phyloP scores from a whole-genome alignment of 2,888 invertebrate genomes.

The Lordiphosa andalusiaca region DNA sequence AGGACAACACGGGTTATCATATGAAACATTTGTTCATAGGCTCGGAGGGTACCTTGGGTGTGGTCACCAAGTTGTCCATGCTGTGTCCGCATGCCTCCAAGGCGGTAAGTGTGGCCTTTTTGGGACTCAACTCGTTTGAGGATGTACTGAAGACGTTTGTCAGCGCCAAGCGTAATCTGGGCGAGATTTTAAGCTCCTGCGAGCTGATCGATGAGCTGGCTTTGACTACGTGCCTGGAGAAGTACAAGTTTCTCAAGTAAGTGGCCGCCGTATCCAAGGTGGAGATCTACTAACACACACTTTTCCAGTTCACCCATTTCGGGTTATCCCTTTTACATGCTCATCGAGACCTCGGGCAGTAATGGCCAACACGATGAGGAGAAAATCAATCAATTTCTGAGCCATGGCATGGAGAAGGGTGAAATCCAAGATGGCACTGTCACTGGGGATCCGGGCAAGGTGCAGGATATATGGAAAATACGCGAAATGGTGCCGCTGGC shows the following conservation, averaged over 20 bases:
- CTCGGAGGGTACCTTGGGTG: constrained; percentile 97
- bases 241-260: constrained; percentile 82
- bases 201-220: constrained; percentile 94
- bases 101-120: constrained; percentile 91
- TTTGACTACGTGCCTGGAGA: constrained; percentile 84
- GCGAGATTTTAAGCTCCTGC: constrained; percentile 96
- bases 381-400: constrained; percentile 90
- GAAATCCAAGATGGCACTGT: constrained; percentile 91
- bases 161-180: constrained; percentile 85
- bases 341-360: constrained; percentile 94
- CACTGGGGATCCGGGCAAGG: constrained; percentile 90
- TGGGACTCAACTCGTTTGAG: constrained; percentile 90
- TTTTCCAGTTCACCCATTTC: constrained; percentile 81
- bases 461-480: constrained; percentile 91
- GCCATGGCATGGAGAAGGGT: constrained; percentile 86
- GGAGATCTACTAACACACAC: not conserved
- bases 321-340: constrained; percentile 89
- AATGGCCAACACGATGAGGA: constrained; percentile 91
- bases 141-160: constrained; percentile 88
- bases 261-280: constrained; percentile 11
- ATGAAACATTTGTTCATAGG: constrained; percentile 98
- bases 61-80: constrained; percentile 95
- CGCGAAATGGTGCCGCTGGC: constrained; percentile 90
- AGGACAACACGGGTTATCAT: constrained; percentile 99
- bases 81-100: constrained; percentile 93